Base-by-base conservation (phyloP, 2,797 vertebrate species). In the Smutsia gigantea region DNA sequence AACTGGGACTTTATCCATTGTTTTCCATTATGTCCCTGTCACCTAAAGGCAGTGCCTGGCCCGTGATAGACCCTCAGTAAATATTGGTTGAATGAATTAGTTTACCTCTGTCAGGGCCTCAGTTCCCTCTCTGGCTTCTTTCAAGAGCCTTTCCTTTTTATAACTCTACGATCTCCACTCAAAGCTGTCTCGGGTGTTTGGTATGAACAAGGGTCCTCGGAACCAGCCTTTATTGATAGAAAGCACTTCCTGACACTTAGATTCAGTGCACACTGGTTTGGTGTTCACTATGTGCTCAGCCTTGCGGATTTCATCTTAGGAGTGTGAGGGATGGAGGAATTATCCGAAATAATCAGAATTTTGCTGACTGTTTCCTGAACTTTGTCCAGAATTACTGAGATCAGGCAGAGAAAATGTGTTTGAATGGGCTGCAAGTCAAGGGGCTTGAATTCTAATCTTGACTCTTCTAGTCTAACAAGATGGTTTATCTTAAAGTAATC, bases 391-490 rank as follows among this genome's bases (percentile, higher is more conserved):
- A 21, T 64, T 29, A 92, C 34, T 10, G 21, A 87, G 34, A 77
- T 83, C 55, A 94, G 53, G n/a, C 59, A 92, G 72, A 79, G 39
- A 77, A 85, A 77, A 78, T 96, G 34, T 66, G 72, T 86, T 59
- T 34, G 42, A 87, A 63, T 72, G 31, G 68, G 69, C 61, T 82
- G 29, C 37, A 51, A 81, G 39, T 79, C 87, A 31, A 75, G 63
- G 95, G 63, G 42, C 55, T 57, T 77, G 46, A 85, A 51, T 95
- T 88, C 59, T 93, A 69, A 83, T 74, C 37, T 86, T 63, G 23
- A 92, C 71, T 90, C 25, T 53, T 21, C 55, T 55, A 34, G 31
- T 92, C 37, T 15, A 66, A 64, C 11, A 81, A 55, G 23, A 55
- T 66, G 1, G 21, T 5, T 42, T 84, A 23, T 63, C 29, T 77